Percentiles rank a stretch among this genome's conserved stretches.
Evolutionary conservation across 37 sponge, comb jelly and placozoan species (phyloP).

Genomic region (Axinella damicornis): DNA sequence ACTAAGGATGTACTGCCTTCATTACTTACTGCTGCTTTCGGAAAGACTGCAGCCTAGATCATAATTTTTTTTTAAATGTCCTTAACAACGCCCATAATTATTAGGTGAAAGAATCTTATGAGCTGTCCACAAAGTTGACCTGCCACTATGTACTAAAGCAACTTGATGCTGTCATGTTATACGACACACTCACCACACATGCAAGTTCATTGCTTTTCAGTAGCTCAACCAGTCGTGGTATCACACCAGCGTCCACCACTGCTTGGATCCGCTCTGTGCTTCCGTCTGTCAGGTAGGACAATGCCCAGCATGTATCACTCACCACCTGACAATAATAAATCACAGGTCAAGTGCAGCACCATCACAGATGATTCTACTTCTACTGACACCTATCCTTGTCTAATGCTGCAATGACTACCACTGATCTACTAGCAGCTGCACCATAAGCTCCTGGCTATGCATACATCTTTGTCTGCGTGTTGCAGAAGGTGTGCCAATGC

Average conservation of each 20-base stretch:
- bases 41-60: too few species aligned
- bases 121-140: too few species aligned
- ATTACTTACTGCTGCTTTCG: too few species aligned
- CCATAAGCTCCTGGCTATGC: not conserved
- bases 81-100: too few species aligned
- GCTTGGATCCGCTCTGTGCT: constrained; percentile 87
- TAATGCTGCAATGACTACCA: too few species aligned
- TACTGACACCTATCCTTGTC: too few species aligned
- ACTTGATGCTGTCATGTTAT: not conserved
- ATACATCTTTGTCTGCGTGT: constrained; percentile 72
- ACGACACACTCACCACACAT: constrained; percentile 58
- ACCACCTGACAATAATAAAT: constrained; percentile 44
- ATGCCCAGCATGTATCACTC: constrained; percentile 95
- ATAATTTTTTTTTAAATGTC: too few species aligned
- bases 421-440: too few species aligned
- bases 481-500: constrained; percentile 57
- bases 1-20: too few species aligned
- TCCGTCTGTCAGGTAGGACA: constrained; percentile 93
- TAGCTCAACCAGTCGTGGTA: constrained; percentile 59
- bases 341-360: too few species aligned
- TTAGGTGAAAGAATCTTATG: too few species aligned
- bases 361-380: too few species aligned
- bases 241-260: constrained; percentile 62
- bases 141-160: not conserved
- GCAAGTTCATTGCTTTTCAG: constrained; percentile 45